These are phyloP conservation scores for Formica exsecta DNA, from an alignment of 1,140 invertebrate genomes.

Conservation along the genomic window DNA sequence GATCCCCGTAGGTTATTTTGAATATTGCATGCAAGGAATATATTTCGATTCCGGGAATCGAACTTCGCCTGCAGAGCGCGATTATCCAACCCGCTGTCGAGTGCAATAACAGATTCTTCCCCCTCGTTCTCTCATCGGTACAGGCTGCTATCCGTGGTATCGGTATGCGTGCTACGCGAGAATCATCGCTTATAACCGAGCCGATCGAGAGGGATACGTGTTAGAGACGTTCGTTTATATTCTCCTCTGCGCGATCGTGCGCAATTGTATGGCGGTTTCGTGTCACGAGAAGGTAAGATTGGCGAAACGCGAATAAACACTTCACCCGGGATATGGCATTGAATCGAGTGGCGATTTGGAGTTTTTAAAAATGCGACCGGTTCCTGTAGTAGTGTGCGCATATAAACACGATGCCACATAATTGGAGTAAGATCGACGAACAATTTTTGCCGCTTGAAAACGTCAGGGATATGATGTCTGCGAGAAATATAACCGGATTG, in stretches of 20 bases:
- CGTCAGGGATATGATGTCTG: not conserved
- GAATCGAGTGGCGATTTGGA: slow-evolving; percentile 42
- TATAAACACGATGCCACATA: not conserved
- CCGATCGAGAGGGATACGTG: slow-evolving; percentile 52
- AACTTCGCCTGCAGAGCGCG: slow-evolving; percentile 70
- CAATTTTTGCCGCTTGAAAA: slow-evolving; percentile 3
- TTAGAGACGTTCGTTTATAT: slow-evolving; percentile 52
- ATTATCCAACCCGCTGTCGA: slow-evolving; percentile 61
- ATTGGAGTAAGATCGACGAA: not conserved
- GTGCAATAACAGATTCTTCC: slow-evolving; percentile 57
- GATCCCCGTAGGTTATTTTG: slow-evolving; percentile 74
- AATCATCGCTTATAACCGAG: slow-evolving; percentile 61
- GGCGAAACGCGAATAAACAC: slow-evolving; percentile 55
- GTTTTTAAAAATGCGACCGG: slow-evolving; percentile 26
- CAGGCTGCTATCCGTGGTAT: slow-evolving; percentile 24
- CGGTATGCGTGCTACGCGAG: slow-evolving; percentile 59
- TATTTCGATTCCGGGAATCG: slow-evolving; percentile 74
- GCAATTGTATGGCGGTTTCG: slow-evolving; percentile 58
- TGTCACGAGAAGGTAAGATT: slow-evolving; percentile 59
- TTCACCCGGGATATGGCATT: slow-evolving; percentile 43
- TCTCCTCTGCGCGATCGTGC: slow-evolving; percentile 44
- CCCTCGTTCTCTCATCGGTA: slow-evolving; percentile 31
- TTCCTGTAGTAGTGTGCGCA: not conserved
- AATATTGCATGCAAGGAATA: slow-evolving; percentile 76
- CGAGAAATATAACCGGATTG: slow-evolving; percentile 13